phyloP scores from a whole-genome alignment of 1,140 invertebrate species.

The Elymnias hypermnestra region DNA sequence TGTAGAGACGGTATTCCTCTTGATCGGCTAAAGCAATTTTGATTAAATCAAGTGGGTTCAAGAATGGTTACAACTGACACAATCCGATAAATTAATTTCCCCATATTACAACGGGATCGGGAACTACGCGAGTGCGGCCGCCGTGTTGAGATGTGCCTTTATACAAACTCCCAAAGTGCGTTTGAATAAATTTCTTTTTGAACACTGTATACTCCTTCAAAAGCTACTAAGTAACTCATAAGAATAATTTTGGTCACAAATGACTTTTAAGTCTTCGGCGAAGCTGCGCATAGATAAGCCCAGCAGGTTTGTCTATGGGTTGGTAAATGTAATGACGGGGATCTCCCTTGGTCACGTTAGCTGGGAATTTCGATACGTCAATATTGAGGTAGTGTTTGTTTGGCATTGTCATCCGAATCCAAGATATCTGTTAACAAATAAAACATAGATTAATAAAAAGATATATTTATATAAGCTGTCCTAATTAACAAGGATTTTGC shows the following conservation, averaged over 20 bases:
- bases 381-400: conserved; percentile 87
- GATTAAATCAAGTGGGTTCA: no score
- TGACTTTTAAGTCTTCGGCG: conserved; percentile 77
- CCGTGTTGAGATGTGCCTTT: no score
- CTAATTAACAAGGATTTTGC: no score
- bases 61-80: no score
- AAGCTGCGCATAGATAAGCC: conserved; percentile 84
- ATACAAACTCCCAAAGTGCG: no score
- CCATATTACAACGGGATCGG: no score
- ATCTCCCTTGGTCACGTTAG: conserved; percentile 77
- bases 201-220: not conserved
- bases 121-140: no score
- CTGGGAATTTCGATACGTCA: conserved; percentile 83
- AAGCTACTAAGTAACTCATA: conserved; percentile 3
- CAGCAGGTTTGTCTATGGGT: conserved; percentile 85
- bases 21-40: no score
- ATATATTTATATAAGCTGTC: no score
- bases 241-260: conserved; percentile 50
- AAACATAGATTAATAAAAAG: no score
- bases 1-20: no score
- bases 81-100: no score
- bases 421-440: conserved; percentile 75
- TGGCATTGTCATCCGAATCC: conserved; percentile 85
- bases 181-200: not conserved
- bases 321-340: conserved; percentile 83